Percentiles rank a stretch among this genome's conserved stretches.
Conservation (phyloP, 2,113 vertebrate genomes). For the Nipponia nippon region DNA sequence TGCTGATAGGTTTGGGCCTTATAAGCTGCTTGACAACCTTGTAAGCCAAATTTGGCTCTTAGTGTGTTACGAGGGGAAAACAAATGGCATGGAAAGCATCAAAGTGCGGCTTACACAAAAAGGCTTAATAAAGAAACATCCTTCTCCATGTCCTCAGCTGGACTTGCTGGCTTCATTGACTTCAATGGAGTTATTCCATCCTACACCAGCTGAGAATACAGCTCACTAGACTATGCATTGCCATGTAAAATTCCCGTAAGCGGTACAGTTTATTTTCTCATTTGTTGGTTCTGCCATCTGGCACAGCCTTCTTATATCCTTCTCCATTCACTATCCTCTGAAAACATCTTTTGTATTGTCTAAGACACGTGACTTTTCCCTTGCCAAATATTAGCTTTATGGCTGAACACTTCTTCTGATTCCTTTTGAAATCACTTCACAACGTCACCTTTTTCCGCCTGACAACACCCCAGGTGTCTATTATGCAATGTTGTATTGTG, state of each 20-base stretch:
- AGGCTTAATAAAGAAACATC: neutral
- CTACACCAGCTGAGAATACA: neutral
- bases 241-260: neutral
- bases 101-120: neutral
- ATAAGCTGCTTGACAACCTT: neutral
- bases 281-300: neutral
- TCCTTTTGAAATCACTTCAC: neutral
- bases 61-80: neutral
- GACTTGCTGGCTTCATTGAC: neutral
- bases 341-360: neutral
- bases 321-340: neutral
- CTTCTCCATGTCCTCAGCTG: neutral
- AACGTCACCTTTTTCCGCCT: neutral
- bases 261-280: neutral
- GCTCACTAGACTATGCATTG: neutral
- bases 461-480: neutral
- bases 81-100: neutral
- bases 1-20: neutral
- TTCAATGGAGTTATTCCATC: neutral
- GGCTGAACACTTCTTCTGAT: neutral
- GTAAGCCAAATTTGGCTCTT: neutral
- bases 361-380: neutral
- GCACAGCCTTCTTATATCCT: neutral
- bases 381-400: conserved; percentile 33
- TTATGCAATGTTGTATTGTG: neutral